A percentile compares a stretch with the other conserved stretches of the same genome.
Evolutionary conservation across 2,113 vertebrate species (phyloP).

Genomic region (Neotragus moschatus): DNA sequence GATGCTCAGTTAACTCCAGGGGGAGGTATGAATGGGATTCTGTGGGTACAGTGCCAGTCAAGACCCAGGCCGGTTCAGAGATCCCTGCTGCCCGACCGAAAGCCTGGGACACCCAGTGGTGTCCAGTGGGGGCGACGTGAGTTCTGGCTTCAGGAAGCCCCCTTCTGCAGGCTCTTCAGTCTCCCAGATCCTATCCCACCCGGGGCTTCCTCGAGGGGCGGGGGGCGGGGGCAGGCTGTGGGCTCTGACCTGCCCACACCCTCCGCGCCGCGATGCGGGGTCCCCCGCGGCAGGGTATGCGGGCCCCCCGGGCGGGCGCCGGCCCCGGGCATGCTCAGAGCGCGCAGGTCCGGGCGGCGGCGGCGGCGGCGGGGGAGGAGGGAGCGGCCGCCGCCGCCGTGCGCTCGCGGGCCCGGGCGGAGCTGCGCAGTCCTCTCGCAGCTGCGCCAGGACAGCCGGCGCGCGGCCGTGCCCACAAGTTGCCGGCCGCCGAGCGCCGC

Average conservation of each 20-base stretch:
- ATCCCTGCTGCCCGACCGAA: neutral
- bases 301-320: neutral
- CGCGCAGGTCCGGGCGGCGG: constrained; percentile 58
- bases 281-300: neutral
- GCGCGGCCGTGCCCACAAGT: constrained; percentile 61
- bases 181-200: neutral
- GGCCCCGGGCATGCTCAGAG: constrained; percentile 73
- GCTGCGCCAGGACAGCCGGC: constrained; percentile 73
- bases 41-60: neutral
- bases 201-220: neutral
- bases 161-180: neutral
- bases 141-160: neutral
- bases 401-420: constrained; percentile 80
- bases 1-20: neutral
- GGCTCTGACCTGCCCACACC: neutral
- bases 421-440: constrained; percentile 79
- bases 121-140: no score
- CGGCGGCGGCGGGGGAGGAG: constrained; percentile 20
- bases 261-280: neutral
- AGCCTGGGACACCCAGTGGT: neutral
- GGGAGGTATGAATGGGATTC: neutral
- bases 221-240: neutral
- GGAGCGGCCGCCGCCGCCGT: constrained; percentile 43
- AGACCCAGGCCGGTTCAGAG: neutral
- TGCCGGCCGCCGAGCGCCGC: constrained; percentile 42